Percentiles rank a stretch among this genome's conserved stretches.
These are phyloP conservation scores for Gastrophysa polygoni DNA, from an alignment of 2,888 invertebrate species.

Conservation along the genomic window DNA sequence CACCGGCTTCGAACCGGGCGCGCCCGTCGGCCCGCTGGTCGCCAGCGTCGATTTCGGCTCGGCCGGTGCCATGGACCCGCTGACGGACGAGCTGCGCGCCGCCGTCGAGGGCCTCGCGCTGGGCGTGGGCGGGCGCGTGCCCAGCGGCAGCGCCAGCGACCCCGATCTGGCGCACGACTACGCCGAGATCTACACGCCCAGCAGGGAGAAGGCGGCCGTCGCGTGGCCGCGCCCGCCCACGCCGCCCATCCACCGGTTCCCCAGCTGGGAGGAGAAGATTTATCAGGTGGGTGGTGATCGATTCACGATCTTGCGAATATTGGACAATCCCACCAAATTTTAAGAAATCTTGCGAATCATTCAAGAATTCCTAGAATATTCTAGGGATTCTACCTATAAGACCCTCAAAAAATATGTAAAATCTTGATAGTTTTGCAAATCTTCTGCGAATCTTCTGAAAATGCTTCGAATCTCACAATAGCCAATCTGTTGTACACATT, in stretches of 20 bases:
- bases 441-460: no score
- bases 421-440: no score
- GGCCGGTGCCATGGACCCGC: constrained; percentile 58
- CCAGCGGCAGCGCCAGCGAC: constrained; percentile 69
- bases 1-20: constrained; percentile 52
- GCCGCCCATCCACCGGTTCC: constrained; percentile 81
- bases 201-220: constrained; percentile 65
- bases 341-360: no score
- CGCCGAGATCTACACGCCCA: constrained; percentile 93
- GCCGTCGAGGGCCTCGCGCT: constrained; percentile 64
- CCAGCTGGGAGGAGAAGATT: constrained; percentile 92
- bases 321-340: no score
- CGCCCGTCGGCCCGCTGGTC: constrained; percentile 54
- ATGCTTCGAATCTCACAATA: no score
- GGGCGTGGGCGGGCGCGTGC: constrained; percentile 54
- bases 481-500: no score
- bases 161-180: constrained; percentile 83
- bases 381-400: no score
- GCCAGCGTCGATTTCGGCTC: constrained; percentile 52
- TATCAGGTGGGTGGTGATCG: constrained; percentile 72
- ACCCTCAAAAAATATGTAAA: no score
- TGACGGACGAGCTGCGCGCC: constrained; percentile 67
- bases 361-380: no score
- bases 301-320: not conserved
- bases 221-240: constrained; percentile 74